Base-by-base conservation (phyloP, 2,797 vertebrate genomes). In the Centroberyx gerrardi region DNA sequence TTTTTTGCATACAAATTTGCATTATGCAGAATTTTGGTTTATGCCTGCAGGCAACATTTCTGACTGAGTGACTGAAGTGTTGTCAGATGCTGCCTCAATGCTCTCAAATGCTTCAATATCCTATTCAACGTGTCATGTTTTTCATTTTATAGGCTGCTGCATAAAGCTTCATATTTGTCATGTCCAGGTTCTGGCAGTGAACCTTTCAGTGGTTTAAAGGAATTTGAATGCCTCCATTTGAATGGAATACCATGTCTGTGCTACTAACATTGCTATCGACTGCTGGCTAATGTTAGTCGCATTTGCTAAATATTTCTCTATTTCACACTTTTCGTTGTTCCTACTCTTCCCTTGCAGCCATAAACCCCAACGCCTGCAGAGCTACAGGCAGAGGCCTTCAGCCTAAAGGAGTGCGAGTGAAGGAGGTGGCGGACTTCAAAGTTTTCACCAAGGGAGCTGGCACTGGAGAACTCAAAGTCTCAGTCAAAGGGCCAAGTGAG, bases 361-460 rank as follows among this genome's bases (percentile, higher is more conserved):
- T 96, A 80, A 98, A 96, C 71, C 95, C 97, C 5, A 97, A 94
- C 0, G 96, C 95, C 17, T 99, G 98, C 89, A 94, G 97, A 42
- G 98, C 98, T 54, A 93, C 96, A 33, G 98, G 98, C 64, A 93
- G 97, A 66, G 98, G 98, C 62, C 96, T 99, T 58, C 98, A 99
- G 93, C 97, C 97, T 51, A 99, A 98, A 93, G 98, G 98, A 0
- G 93, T 99, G 27, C 95, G 98, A 27, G 96, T 98, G 60, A 98
- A 97, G 80, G 97, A 99, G 73, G 94, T 96, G 85, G 97, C 97
- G 0, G 97, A 98, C 92, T 99, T 99, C 94, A 97, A 96, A 88
- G 97, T 99, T 60, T 96, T 96, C 90, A 99, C 98, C 54, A 97
- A 97, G 91, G 98, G 97, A 28, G 97, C 98, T 0, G 98, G 98